Percentiles rank a stretch among this genome's conserved stretches.
Conservation (phyloP, 2,797 vertebrate species). For the Craterocephalus amniculus region DNA sequence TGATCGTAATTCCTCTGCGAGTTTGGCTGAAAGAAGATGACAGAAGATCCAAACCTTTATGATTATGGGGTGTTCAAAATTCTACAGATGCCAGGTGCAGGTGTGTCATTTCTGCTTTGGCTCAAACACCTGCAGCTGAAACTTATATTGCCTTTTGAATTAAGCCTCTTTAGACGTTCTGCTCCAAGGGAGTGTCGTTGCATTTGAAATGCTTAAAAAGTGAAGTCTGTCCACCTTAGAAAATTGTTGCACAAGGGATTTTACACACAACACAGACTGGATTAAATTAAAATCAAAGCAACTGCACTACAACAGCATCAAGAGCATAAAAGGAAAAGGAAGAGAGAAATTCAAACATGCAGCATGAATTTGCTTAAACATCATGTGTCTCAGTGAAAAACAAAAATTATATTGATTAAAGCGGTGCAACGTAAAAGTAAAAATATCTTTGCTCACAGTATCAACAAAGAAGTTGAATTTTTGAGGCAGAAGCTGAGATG, state of each 20-base stretch:
- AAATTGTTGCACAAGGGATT: background rate
- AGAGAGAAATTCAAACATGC: background rate
- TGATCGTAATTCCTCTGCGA: slow-evolving; percentile 38
- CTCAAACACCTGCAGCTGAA: background rate
- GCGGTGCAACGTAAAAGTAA: background rate
- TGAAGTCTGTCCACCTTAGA: background rate
- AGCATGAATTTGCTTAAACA: background rate
- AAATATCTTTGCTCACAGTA: background rate
- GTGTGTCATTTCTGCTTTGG: slow-evolving; percentile 27
- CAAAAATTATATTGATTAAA: background rate
- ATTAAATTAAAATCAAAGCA: background rate
- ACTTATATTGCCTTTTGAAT: background rate
- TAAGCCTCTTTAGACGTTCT: background rate
- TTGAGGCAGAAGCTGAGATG: background rate
- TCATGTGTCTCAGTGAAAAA: background rate
- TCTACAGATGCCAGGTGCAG: slow-evolving; percentile 30
- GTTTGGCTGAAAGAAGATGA: slow-evolving; percentile 9
- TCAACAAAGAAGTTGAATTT: background rate
- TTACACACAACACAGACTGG: background rate
- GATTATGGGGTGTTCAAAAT: slow-evolving; percentile 2
- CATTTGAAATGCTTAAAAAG: background rate
- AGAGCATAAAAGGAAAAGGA: background rate
- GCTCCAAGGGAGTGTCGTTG: background rate
- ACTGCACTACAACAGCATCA: background rate
- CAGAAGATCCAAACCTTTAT: slow-evolving; percentile 22